These are phyloP conservation scores for Luperina testacea DNA, from an alignment of 2,888 invertebrate species.

Conservation along the genomic window DNA sequence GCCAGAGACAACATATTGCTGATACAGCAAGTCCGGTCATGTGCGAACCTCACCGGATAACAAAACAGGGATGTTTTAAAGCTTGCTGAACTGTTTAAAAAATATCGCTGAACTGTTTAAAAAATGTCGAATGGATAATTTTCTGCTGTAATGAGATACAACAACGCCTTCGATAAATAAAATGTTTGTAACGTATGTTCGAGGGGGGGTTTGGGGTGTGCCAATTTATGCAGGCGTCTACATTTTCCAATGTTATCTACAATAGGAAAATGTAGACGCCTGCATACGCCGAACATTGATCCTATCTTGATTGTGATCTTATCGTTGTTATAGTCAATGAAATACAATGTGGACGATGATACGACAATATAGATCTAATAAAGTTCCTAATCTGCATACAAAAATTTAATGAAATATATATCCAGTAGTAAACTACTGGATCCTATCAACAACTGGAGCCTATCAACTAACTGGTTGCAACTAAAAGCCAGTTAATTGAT, in stretches of 20 bases:
- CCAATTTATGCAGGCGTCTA: conserved; percentile 6
- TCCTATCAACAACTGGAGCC: too few species aligned
- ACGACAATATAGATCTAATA: not conserved
- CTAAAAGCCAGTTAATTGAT: not conserved
- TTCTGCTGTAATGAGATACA: conserved; percentile 16
- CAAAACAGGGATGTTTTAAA: conserved; percentile 54
- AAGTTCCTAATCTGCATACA: too few species aligned
- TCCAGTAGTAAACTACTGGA: too few species aligned
- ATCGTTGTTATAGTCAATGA: not conserved
- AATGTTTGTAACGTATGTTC: conserved; percentile 4
- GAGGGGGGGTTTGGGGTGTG: too few species aligned
- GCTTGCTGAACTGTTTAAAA: conserved; percentile 29
- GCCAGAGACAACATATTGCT: conserved; percentile 62
- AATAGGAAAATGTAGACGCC: too few species aligned
- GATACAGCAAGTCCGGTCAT: conserved; percentile 67
- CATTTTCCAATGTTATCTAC: not conserved
- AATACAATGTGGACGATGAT: not conserved
- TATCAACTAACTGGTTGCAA: too few species aligned
- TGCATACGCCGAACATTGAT: not conserved
- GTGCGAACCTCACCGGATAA: conserved; percentile 63
- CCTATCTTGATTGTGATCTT: not conserved
- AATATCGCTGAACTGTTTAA: conserved; percentile 21
- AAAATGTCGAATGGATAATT: conserved; percentile 14
- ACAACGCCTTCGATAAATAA: conserved; percentile 5
- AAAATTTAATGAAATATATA: not conserved